These are phyloP conservation scores for Perdita meconis DNA, from an alignment of 2,888 invertebrate species.

Conservation along the genomic window DNA sequence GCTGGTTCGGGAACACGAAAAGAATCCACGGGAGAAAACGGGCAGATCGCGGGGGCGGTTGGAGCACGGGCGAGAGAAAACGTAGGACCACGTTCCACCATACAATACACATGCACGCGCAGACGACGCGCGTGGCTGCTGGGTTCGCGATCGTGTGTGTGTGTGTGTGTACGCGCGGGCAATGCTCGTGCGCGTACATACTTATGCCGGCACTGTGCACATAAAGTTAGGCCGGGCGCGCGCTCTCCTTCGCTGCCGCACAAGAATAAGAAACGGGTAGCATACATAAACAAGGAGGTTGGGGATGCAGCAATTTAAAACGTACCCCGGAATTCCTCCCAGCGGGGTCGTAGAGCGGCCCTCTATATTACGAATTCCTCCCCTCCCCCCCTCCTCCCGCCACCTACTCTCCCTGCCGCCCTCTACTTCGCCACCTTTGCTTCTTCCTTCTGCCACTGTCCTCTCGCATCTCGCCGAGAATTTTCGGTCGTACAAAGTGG, in stretches of 20 bases:
- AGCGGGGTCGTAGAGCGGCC: conserved; percentile 83
- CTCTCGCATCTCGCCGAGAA: conserved; percentile 69
- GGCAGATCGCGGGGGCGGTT: conserved; percentile 57
- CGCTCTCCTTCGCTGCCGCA: conserved; percentile 79
- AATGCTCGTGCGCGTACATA: conserved; percentile 73
- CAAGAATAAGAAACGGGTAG: conserved; percentile 84
- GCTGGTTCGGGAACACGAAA: conserved; percentile 68
- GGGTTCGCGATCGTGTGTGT: conserved; percentile 47
- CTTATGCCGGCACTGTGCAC: conserved; percentile 82
- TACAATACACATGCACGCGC: conserved; percentile 73
- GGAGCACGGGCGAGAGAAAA: conserved; percentile 69
- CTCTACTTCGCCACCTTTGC: conserved; percentile 48
- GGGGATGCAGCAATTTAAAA: conserved; percentile 85
- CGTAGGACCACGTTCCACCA: conserved; percentile 77
- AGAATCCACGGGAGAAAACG: conserved; percentile 71
- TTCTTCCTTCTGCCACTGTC: conserved; percentile 55
- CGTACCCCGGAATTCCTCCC: conserved; percentile 85
- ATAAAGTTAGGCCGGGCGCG: conserved; percentile 82
- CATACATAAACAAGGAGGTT: conserved; percentile 84
- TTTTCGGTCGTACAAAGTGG: conserved; percentile 73
- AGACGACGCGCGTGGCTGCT: conserved; percentile 1
- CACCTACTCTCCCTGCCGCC: conserved; percentile 37
- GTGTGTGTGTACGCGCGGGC: conserved; percentile 45
- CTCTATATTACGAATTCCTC: conserved; percentile 84
- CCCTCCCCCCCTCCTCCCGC: conserved; percentile 59